Conservation (phyloP, 2,797 vertebrate species). For the Synanceia verrucosa region DNA sequence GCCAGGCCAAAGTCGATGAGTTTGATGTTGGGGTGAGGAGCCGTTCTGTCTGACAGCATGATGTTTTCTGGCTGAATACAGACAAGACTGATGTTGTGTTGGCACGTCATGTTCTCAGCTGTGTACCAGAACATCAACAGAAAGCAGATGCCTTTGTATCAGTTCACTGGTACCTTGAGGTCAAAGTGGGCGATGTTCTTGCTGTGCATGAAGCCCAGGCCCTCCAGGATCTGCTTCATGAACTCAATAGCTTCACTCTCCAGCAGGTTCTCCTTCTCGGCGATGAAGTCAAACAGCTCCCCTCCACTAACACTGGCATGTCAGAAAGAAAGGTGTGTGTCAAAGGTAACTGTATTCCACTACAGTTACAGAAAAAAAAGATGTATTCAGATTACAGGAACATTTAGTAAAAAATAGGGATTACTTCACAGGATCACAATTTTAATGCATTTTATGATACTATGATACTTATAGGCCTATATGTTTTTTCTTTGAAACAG, state of each 20-base stretch:
- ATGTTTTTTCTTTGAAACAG: no score
- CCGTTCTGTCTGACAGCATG: slow-evolving; percentile 82
- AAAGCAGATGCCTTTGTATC: neutral
- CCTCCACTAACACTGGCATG: slow-evolving; percentile 79
- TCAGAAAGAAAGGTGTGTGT: neutral
- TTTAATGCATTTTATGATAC: no score
- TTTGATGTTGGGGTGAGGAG: slow-evolving; percentile 78
- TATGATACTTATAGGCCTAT: no score
- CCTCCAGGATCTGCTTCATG: slow-evolving; percentile 84
- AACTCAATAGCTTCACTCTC: slow-evolving; percentile 86
- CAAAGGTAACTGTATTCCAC: neutral
- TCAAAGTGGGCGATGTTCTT: slow-evolving; percentile 82
- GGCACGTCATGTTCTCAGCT: neutral
- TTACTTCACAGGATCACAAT: no score
- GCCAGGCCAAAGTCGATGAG: slow-evolving; percentile 87
- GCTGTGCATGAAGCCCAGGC: slow-evolving; percentile 79
- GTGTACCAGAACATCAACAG: neutral
- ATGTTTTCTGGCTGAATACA: slow-evolving; percentile 84
- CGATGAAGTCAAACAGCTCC: slow-evolving; percentile 89
- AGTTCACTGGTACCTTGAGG: slow-evolving; percentile 80
- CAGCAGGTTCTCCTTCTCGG: slow-evolving; percentile 83
- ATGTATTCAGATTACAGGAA: no score
- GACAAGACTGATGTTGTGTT: neutral
- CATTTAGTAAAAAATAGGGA: no score
- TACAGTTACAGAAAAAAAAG: no score